Evolutionary conservation across 2,888 invertebrate genomes (phyloP), one percentile per base, ranked within the genome.

Genomic region (Yponomeuta evonymella): DNA sequence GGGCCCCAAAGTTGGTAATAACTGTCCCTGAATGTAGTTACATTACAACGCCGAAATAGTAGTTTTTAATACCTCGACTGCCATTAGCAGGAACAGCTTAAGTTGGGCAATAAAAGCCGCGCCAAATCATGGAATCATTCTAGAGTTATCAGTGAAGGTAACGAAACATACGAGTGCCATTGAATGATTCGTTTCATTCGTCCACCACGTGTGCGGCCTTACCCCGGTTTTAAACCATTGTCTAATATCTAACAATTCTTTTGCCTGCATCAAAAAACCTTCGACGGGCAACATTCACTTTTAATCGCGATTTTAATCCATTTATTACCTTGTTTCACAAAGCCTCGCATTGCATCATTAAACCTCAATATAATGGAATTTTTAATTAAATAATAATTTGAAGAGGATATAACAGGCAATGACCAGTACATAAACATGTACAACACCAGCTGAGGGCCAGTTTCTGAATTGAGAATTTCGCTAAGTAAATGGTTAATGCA

Each of bases 201-300:
- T 58, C 73, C 76, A 74, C 78, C 80, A 83, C 79, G 79, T 81
- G 79, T 78, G 75, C 76, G 86, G 81, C 89, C 88, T 88, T 86
- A 87, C 82, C 79, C 84, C 76, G 80, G 77, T 83, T 83, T 79
- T 79, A 48, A 67, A 71, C 73, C 70, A 71, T 74, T 79, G 82
- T 77, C 78, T 77, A 81, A 81, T 58, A 58, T 58, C 15, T 15
- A 79, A 79, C 76, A 81, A 81, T 83, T 83, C 79, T 79, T 79
- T 81, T 78, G 74, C 77, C 78, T 80, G 48, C 4, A 80, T 78
- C 79, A 78, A 75, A 75, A 76, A 83, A 78, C 84, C 83, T 86
- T 86, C 81, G 74, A 81, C 74, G 74, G 76, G 72, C 75, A 76
- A 76, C 84, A 77, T 84, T 86, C 83, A 82, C 82, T 84, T 84